Conservation (phyloP, 2,888 invertebrate genomes). For the Andrena trimmerana region DNA sequence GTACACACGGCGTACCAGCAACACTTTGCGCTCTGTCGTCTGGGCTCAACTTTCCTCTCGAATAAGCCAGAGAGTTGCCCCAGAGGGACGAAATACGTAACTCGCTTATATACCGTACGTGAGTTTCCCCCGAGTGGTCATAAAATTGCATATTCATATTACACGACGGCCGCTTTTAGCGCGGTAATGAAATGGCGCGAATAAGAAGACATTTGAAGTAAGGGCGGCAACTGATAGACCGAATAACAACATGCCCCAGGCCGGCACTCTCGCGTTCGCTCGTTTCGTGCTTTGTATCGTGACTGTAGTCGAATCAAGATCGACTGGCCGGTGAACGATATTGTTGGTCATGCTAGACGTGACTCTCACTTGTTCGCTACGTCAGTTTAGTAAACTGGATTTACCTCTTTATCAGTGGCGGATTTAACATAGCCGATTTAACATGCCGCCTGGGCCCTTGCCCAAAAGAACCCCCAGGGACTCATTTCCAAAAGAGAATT, state of each 20-base stretch:
- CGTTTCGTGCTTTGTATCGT: background rate
- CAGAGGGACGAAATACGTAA: constrained; percentile 67
- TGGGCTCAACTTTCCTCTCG: constrained; percentile 68
- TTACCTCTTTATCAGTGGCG: no score
- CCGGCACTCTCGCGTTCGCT: background rate
- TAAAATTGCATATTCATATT: constrained; percentile 78
- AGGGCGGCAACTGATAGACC: constrained; percentile 48
- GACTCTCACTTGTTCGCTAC: background rate
- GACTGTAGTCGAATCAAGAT: background rate
- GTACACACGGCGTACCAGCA: constrained; percentile 25
- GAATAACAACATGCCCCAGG: constrained; percentile 5
- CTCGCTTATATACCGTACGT: constrained; percentile 65
- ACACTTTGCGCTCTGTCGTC: constrained; percentile 34
- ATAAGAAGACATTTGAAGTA: constrained; percentile 59
- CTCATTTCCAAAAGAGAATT: no score
- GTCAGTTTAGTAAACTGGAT: background rate
- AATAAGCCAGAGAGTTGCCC: constrained; percentile 61
- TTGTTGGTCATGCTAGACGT: background rate
- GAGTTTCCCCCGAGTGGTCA: constrained; percentile 72
- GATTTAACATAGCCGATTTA: no score
- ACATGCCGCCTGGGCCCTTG: no score
- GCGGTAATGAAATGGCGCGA: constrained; percentile 67
- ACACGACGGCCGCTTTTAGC: constrained; percentile 64
- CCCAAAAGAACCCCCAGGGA: no score
- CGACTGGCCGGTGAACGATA: background rate